Percentiles rank a stretch among this genome's conserved stretches.
Conservation (phyloP, 1,140 invertebrate genomes). For the Nasonia giraulti region DNA sequence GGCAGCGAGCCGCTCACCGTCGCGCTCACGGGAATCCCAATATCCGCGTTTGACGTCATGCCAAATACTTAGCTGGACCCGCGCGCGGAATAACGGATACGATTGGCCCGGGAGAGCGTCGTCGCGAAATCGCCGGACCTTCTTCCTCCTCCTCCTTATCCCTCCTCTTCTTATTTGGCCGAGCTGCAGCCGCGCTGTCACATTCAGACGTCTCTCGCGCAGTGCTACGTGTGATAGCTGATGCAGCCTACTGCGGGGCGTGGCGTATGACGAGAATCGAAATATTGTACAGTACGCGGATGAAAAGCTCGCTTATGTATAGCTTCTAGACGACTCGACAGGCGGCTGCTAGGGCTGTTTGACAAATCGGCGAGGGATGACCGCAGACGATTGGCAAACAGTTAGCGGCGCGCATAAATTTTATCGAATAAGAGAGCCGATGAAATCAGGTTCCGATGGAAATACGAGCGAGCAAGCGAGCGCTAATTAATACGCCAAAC, state of each 20-base stretch:
- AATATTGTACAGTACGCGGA: background rate
- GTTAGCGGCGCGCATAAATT: conserved; percentile 32
- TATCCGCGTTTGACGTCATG: conserved; percentile 73
- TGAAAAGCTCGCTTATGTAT: background rate
- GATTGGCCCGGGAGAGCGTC: conserved; percentile 53
- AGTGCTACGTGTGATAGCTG: no score
- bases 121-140: background rate
- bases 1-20: background rate
- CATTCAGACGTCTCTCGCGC: background rate
- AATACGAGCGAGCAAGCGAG: background rate
- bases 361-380: conserved; percentile 11
- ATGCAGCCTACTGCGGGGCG: background rate
- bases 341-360: background rate
- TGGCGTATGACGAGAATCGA: conserved; percentile 12
- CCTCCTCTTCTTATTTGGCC: background rate
- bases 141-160: conserved; percentile 3
- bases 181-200: conserved; percentile 23
- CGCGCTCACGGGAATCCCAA: conserved; percentile 67
- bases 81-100: conserved; percentile 61
- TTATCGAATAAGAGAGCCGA: conserved; percentile 29
- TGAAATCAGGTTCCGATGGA: conserved; percentile 6
- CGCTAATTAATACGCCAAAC: conserved; percentile 67
- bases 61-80: conserved; percentile 69
- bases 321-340: background rate
- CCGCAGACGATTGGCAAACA: conserved; percentile 45